Conservation (phyloP, 1,140 invertebrate genomes). For the Phymastichus coffea region DNA sequence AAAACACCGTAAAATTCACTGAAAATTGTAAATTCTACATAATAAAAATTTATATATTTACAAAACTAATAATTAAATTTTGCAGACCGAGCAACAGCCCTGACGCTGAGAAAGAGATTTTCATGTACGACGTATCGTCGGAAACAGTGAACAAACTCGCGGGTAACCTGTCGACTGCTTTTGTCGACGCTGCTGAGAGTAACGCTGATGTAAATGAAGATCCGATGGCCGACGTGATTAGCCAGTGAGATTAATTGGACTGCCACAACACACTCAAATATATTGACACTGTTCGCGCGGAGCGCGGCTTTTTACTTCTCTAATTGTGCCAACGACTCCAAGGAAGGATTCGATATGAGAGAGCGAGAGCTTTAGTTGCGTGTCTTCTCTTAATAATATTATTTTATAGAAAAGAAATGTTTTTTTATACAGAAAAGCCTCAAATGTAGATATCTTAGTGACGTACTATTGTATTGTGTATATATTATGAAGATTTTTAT, state of each 20-base stretch:
- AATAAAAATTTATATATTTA: too few species aligned
- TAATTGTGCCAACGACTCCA: slow-evolving; percentile 27
- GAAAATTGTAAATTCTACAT: too few species aligned
- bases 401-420: too few species aligned
- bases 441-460: slow-evolving; percentile 47
- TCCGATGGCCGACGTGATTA: slow-evolving; percentile 36
- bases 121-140: slow-evolving; percentile 77
- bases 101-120: slow-evolving; percentile 72
- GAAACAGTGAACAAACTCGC: slow-evolving; percentile 67
- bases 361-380: slow-evolving; percentile 2
- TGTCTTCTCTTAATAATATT: slow-evolving; percentile 18
- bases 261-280: not conserved
- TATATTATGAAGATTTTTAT: slow-evolving; percentile 46
- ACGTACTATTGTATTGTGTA: slow-evolving; percentile 54
- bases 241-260: slow-evolving; percentile 20
- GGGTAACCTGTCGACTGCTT: slow-evolving; percentile 75
- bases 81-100: slow-evolving; percentile 55
- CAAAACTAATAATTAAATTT: too few species aligned
- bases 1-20: too few species aligned
- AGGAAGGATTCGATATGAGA: not conserved
- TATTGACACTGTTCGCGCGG: too few species aligned
- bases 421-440: slow-evolving; percentile 27
- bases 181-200: slow-evolving; percentile 80
- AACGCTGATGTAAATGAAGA: slow-evolving; percentile 63
- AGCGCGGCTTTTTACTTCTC: not conserved